Base-by-base conservation (phyloP, 1,140 invertebrate genomes). In the Drosophila ironensis region DNA sequence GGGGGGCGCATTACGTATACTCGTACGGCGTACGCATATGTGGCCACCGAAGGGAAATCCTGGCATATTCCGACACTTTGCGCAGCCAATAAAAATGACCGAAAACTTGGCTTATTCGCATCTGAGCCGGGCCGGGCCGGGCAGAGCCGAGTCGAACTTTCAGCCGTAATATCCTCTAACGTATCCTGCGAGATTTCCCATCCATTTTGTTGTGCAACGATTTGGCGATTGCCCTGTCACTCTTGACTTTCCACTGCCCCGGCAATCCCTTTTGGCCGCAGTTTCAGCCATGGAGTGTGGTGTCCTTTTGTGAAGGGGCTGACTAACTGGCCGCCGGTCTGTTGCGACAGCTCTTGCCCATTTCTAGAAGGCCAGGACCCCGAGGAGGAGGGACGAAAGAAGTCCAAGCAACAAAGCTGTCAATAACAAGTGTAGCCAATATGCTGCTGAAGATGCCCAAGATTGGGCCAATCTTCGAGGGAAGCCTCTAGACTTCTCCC, bases 1-100 rank as follows among this genome's bases (percentile, higher is more conserved):
- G n/a, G n/a, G n/a, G n/a, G n/a, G 50, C 63, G 50, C 63, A 84
- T 84, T 84, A 84, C 73, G 63, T 78, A 84, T 73, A n/a, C n/a
- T n/a, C n/a, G n/a, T n/a, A n/a, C n/a, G n/a, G n/a, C n/a, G n/a
- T n/a, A 82, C 78, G 78, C 78, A 73, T 71, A 71, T 71, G 66
- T 71, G 53, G 16, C 66, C 9, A 30, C 47, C 52, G 42, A 59
- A 42, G 69, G 42, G 27, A 17, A 35, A 33, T 20, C 12, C 20
- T 20, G 42, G 44, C 37, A 25, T 42, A 45, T 48, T 70, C 40
- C 35, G 64, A 53, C 72, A 50, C 45, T 47, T 48, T 53, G 47
- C 50, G 11, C 56, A 63, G 69, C 46, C 78, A 84, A 82, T 82
- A 84, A 84, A 82, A 73, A 60, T 82, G 54, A 70, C 80, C 78